Conservation (phyloP, 2,888 invertebrate genomes). For the Drosophila koepferae region DNA sequence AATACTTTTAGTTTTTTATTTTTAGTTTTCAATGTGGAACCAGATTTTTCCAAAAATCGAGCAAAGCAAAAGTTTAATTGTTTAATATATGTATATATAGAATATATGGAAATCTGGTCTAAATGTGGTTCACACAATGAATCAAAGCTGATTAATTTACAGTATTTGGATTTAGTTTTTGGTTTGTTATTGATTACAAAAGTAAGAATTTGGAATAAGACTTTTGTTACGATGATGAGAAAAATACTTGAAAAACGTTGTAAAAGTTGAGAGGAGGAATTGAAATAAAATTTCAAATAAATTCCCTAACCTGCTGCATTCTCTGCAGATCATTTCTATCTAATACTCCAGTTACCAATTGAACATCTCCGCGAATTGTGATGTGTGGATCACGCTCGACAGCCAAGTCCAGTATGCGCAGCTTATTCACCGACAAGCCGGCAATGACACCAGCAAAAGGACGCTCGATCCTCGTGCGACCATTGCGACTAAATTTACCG, state of each 20-base stretch:
- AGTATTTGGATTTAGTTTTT: slow-evolving; percentile 45
- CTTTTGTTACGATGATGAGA: slow-evolving; percentile 83
- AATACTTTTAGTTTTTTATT: slow-evolving; percentile 52
- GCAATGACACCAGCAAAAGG: slow-evolving; percentile 95
- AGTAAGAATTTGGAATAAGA: slow-evolving; percentile 79
- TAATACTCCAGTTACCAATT: slow-evolving; percentile 90
- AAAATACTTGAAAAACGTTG: slow-evolving; percentile 84
- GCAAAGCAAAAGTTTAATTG: background rate
- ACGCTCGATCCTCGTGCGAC: slow-evolving; percentile 89
- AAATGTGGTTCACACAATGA: slow-evolving; percentile 67
- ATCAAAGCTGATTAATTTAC: slow-evolving; percentile 64
- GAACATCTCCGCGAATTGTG: slow-evolving; percentile 93
- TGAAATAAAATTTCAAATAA: slow-evolving; percentile 85
- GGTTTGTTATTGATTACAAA: slow-evolving; percentile 47
- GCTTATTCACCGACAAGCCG: slow-evolving; percentile 95
- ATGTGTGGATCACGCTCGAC: slow-evolving; percentile 93
- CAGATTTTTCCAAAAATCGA: slow-evolving; percentile 59
- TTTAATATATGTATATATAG: no score
- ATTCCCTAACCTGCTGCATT: slow-evolving; percentile 92
- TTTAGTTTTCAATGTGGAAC: slow-evolving; percentile 58
- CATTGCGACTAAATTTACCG: slow-evolving; percentile 87
- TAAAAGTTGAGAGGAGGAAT: slow-evolving; percentile 78
- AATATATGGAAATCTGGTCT: slow-evolving; percentile 23
- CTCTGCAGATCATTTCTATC: slow-evolving; percentile 92
- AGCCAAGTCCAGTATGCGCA: slow-evolving; percentile 93